Percentiles rank a stretch among this genome's conserved stretches.
Conservation (phyloP, 2,113 vertebrate species). For the Ibidorhyncha struthersii region DNA sequence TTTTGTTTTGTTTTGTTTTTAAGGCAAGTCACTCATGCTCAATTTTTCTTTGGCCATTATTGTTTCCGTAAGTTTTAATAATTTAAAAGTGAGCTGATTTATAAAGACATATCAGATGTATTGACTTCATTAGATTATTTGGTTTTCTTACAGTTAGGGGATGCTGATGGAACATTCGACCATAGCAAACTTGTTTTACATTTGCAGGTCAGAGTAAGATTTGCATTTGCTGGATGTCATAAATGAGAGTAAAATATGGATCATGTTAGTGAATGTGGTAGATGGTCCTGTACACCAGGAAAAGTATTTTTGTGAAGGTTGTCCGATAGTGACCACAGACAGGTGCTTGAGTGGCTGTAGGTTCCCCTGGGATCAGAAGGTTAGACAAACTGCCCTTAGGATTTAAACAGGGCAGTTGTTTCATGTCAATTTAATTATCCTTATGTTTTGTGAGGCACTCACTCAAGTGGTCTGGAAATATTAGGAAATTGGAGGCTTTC, state of each 20-base stretch:
- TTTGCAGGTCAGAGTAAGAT: background rate
- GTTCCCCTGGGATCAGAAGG: conserved; percentile 80
- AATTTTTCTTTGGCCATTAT: background rate
- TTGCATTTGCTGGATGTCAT: background rate
- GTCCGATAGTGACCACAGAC: conserved; percentile 73
- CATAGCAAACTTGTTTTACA: background rate
- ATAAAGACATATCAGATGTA: background rate
- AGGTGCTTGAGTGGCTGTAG: conserved; percentile 71
- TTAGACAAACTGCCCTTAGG: conserved; percentile 83
- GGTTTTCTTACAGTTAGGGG: background rate
- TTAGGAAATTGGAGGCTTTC: conserved; percentile 51
- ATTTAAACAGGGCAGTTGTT: conserved; percentile 72
- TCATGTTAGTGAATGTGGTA: background rate
- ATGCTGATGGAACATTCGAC: background rate
- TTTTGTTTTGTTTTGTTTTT: background rate
- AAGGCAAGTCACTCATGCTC: background rate
- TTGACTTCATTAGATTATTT: background rate
- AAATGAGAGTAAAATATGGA: background rate
- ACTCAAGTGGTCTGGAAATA: conserved; percentile 68
- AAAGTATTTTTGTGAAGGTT: conserved; percentile 64
- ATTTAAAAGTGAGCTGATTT: background rate
- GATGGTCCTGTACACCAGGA: background rate
- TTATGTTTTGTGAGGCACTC: conserved; percentile 70
- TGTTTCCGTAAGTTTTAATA: conserved; percentile 8
- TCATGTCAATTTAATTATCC: conserved; percentile 79